Percentiles rank a stretch among this genome's conserved stretches.
phyloP scores from a whole-genome alignment of 2,113 vertebrate species.

The Petromus typicus region DNA sequence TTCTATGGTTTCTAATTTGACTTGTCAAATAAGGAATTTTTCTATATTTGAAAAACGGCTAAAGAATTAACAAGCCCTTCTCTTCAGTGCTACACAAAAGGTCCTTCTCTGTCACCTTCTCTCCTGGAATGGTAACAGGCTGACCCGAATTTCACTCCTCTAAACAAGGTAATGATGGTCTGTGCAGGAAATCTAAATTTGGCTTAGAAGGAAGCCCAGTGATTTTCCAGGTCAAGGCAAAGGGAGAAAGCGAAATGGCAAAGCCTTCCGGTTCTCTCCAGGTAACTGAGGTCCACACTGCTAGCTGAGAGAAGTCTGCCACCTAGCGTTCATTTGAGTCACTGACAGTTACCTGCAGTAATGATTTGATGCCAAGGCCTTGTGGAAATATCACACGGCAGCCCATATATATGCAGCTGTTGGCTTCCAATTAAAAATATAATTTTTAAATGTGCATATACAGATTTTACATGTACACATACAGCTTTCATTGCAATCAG shows the following conservation, averaged over 20 bases:
- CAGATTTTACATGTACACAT: too few species aligned
- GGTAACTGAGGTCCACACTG: background rate
- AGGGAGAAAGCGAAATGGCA: background rate
- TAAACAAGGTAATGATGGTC: slow-evolving; percentile 50
- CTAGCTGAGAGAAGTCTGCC: slow-evolving; percentile 68
- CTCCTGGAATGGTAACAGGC: slow-evolving; percentile 8
- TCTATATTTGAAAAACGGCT: slow-evolving; percentile 32
- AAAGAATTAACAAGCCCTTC: slow-evolving; percentile 50
- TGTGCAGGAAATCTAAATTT: slow-evolving; percentile 66
- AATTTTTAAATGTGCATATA: background rate
- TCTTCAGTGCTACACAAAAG: slow-evolving; percentile 34
- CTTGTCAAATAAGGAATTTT: slow-evolving; percentile 17
- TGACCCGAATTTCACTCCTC: slow-evolving; percentile 42
- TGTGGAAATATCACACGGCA: background rate
- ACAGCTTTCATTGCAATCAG: background rate
- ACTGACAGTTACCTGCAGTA: too few species aligned
- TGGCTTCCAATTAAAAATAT: background rate
- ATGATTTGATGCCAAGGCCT: too few species aligned
- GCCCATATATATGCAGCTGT: background rate
- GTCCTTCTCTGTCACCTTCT: slow-evolving; percentile 50
- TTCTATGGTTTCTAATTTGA: slow-evolving; percentile 16
- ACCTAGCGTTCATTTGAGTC: slow-evolving; percentile 60
- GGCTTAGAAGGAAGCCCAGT: slow-evolving; percentile 30
- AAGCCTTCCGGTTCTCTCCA: fast-evolving
- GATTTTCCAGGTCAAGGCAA: slow-evolving; percentile 71